These are phyloP conservation scores for Apis laboriosa DNA, from an alignment of 1,140 invertebrate species.

Conservation along the genomic window DNA sequence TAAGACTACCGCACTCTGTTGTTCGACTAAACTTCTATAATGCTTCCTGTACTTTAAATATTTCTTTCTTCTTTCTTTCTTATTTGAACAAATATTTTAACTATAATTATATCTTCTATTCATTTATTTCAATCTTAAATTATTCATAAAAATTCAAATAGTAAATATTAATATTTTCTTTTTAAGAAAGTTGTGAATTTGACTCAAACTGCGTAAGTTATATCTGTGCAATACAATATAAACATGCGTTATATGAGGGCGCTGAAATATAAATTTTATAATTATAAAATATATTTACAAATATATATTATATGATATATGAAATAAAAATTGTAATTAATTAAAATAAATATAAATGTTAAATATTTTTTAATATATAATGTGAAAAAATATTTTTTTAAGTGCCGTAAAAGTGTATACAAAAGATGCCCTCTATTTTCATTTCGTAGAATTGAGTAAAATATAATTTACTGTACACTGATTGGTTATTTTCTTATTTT, in stretches of 20 bases:
- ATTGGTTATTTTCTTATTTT: constrained; percentile 1
- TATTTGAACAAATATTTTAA: neutral
- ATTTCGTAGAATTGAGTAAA: neutral
- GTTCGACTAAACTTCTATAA: constrained; percentile 40
- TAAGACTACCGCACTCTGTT: constrained; percentile 61
- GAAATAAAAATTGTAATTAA: neutral
- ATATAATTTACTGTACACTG: neutral
- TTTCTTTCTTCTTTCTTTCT: neutral
- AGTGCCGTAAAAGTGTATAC: neutral
- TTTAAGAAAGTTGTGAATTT: constrained; percentile 31
- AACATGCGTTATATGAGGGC: constrained; percentile 30
- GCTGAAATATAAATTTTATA: constrained; percentile 33
- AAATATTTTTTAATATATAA: neutral
- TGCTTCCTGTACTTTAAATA: constrained; percentile 36
- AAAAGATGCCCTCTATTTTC: constrained; percentile 7
- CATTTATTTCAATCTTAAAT: neutral
- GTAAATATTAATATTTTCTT: constrained; percentile 9
- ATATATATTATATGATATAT: neutral
- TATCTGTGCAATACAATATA: neutral
- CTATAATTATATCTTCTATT: neutral
- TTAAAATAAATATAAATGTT: neutral
- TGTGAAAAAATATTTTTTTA: neutral
- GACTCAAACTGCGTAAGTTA: constrained; percentile 41
- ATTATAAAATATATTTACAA: neutral
- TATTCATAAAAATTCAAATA: neutral